Conservation (phyloP, 1,140 invertebrate genomes). For the Anadara kagoshimensis region DNA sequence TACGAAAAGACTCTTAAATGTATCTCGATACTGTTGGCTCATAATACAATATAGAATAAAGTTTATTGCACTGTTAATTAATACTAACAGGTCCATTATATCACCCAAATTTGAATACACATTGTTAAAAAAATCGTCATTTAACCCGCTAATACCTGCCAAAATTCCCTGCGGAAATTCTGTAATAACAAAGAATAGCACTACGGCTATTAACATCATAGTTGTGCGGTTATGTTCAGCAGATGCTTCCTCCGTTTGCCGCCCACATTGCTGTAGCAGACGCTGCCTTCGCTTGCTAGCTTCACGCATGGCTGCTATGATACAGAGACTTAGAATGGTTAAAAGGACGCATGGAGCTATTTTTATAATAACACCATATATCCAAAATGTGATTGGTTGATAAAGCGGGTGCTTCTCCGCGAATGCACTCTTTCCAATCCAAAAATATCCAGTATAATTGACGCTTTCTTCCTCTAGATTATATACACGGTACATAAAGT, state of each 20-base stretch:
- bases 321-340: slow-evolving; percentile 85
- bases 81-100: slow-evolving; percentile 92
- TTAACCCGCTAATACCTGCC: slow-evolving; percentile 66
- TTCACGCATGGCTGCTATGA: slow-evolving; percentile 83
- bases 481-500: slow-evolving; percentile 69
- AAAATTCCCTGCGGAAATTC: slow-evolving; percentile 83
- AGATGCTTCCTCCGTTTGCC: slow-evolving; percentile 57
- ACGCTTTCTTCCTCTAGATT: slow-evolving; percentile 16
- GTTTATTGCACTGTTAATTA: slow-evolving; percentile 94
- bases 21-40: slow-evolving; percentile 92
- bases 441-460: slow-evolving; percentile 37
- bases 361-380: slow-evolving; percentile 91
- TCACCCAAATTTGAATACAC: slow-evolving; percentile 83
- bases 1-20: slow-evolving; percentile 85
- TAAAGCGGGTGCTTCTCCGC: slow-evolving; percentile 44
- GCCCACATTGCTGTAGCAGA: slow-evolving; percentile 57
- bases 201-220: slow-evolving; percentile 90
- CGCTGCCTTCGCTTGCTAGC: slow-evolving; percentile 63
- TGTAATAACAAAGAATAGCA: slow-evolving; percentile 89
- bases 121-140: slow-evolving; percentile 61
- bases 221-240: slow-evolving; percentile 88
- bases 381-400: slow-evolving; percentile 80
- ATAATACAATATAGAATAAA: slow-evolving; percentile 96
- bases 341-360: slow-evolving; percentile 86
- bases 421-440: slow-evolving; percentile 50